Percentiles rank a stretch among this genome's conserved stretches.
Conservation (phyloP, 2,888 invertebrate genomes). For the Pandemis heparana region DNA sequence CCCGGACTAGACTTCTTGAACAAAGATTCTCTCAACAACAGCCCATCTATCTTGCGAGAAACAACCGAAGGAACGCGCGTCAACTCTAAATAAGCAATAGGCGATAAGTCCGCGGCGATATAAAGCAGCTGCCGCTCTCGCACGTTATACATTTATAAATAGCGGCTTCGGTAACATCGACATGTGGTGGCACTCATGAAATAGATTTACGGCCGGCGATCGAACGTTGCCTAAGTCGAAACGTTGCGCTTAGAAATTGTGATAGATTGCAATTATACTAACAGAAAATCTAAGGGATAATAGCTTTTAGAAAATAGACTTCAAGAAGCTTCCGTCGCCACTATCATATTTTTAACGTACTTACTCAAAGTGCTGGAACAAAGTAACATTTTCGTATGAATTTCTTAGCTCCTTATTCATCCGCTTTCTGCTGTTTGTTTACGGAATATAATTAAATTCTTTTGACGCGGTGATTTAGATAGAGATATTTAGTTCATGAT, state of each 20-base stretch:
- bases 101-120: slow-evolving; percentile 31
- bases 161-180: slow-evolving; percentile 35
- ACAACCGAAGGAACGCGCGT: slow-evolving; percentile 5
- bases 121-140: slow-evolving; percentile 33
- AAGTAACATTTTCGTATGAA: too few relatives aligned
- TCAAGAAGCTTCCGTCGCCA: too few relatives aligned
- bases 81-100: slow-evolving; percentile 32
- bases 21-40: not conserved
- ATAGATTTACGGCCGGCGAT: slow-evolving; percentile 36
- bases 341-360: too few relatives aligned
- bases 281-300: not conserved
- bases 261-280: not conserved
- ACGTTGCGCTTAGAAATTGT: not conserved
- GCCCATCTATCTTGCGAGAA: not conserved
- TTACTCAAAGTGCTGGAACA: too few relatives aligned
- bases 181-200: slow-evolving; percentile 41
- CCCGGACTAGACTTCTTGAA: not conserved
- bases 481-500: too few relatives aligned
- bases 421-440: too few relatives aligned
- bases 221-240: slow-evolving; percentile 9
- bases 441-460: too few relatives aligned
- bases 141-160: slow-evolving; percentile 42
- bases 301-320: too few relatives aligned
- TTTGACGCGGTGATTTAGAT: too few relatives aligned
- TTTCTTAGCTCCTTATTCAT: too few relatives aligned